These are phyloP conservation scores for Parus major DNA, from an alignment of 2,113 vertebrate genomes.

Conservation along the genomic window DNA sequence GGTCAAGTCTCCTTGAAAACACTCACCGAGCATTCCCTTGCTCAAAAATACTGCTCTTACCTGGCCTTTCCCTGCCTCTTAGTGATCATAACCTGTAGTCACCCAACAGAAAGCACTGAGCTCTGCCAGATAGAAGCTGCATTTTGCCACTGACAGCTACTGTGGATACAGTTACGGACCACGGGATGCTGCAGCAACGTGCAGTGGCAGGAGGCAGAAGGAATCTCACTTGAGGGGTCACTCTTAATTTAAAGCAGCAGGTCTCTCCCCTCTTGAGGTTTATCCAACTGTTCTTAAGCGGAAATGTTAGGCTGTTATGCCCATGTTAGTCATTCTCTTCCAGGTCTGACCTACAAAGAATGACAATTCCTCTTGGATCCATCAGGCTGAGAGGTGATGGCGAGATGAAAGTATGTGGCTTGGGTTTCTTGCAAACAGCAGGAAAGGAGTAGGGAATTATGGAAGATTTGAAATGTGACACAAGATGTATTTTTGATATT, in stretches of 20 bases:
- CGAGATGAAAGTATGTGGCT: background rate
- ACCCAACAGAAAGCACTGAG: background rate
- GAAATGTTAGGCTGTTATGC: background rate
- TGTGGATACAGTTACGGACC: rapidly evolving
- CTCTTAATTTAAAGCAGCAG: background rate
- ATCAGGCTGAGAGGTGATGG: background rate
- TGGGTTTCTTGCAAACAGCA: background rate
- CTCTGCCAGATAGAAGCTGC: background rate
- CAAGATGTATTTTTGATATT: background rate
- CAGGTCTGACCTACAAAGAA: background rate
- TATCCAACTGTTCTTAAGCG: background rate
- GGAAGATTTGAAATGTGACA: background rate
- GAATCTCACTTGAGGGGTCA: background rate
- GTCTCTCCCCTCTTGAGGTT: background rate
- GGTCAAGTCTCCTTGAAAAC: background rate
- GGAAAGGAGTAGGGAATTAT: background rate
- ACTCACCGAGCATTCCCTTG: background rate
- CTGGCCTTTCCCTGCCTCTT: background rate
- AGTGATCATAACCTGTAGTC: background rate
- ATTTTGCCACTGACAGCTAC: background rate
- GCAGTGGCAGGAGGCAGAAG: background rate
- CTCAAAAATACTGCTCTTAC: background rate
- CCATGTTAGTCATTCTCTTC: background rate
- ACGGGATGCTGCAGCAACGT: rapidly evolving
- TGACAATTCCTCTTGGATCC: background rate